Evolutionary conservation across 2,888 invertebrate species (phyloP).

Genomic region (Chymomyza caudatula): DNA sequence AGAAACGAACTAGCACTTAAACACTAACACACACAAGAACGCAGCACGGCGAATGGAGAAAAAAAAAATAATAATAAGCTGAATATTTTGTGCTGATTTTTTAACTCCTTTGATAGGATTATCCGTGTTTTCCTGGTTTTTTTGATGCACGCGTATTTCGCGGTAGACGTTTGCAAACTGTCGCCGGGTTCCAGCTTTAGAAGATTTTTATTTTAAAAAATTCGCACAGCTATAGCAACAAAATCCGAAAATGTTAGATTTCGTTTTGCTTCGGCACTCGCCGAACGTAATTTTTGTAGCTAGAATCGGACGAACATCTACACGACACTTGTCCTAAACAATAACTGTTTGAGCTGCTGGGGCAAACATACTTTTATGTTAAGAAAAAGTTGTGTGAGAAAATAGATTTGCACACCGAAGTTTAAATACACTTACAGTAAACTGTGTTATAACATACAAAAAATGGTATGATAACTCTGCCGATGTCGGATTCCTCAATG

Average conservation of each 20-base stretch:
- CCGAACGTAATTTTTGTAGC: conserved; percentile 20
- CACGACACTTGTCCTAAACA: neutral
- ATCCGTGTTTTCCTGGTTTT: neutral
- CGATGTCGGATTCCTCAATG: too few species aligned
- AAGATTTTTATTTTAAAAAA: conserved; percentile 75
- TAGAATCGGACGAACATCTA: conserved; percentile 9
- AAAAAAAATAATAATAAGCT: conserved; percentile 11
- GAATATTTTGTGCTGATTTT: conserved; percentile 7
- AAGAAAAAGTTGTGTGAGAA: too few species aligned
- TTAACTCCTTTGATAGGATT: neutral
- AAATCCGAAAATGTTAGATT: conserved; percentile 39
- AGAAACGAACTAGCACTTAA: neutral
- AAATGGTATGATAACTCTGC: too few species aligned
- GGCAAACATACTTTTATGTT: neutral
- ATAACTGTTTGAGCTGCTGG: neutral
- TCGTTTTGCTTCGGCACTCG: conserved; percentile 34
- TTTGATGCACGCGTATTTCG: conserved; percentile 46
- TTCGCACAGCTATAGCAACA: conserved; percentile 26
- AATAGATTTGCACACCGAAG: too few species aligned
- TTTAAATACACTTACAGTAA: too few species aligned
- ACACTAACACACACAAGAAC: conserved; percentile 2
- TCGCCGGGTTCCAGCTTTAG: conserved; percentile 75
- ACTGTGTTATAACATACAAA: too few species aligned
- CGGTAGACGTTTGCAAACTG: conserved; percentile 74
- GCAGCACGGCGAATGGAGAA: neutral